Evolutionary conservation across 2,113 vertebrate genomes (phyloP).

Genomic region (Ardeotis arabs): DNA sequence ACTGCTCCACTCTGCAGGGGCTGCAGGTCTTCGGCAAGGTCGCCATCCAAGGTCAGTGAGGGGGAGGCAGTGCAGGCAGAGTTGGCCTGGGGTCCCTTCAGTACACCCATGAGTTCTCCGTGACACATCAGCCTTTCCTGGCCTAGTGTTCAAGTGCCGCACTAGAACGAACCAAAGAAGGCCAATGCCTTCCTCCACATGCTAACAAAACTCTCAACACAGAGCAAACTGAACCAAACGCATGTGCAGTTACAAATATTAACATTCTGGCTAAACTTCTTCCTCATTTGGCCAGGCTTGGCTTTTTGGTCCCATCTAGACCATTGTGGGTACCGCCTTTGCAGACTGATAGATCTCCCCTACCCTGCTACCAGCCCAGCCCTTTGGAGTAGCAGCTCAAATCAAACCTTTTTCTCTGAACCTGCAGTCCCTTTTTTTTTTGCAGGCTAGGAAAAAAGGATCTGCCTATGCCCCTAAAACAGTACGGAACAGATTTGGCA

Average conservation of each 20-base stretch:
- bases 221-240: background rate
- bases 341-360: background rate
- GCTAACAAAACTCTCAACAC: background rate
- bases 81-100: background rate
- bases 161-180: no score
- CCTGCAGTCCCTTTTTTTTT: background rate
- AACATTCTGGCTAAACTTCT: background rate
- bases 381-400: background rate
- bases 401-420: background rate
- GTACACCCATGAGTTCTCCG: background rate
- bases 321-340: background rate
- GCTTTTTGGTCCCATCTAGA: background rate
- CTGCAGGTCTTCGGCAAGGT: slow-evolving; percentile 80
- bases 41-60: slow-evolving; percentile 73
- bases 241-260: background rate
- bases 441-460: background rate
- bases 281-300: background rate
- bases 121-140: background rate
- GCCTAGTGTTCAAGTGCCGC: background rate
- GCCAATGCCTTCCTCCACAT: background rate
- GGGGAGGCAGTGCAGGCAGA: fast-evolving
- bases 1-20: slow-evolving; percentile 81
- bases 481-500: background rate
- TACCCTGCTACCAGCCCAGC: background rate
- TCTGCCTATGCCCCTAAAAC: background rate